Evolutionary conservation across 2,797 vertebrate species (phyloP).

Genomic region (Toxotes lorentzi): DNA sequence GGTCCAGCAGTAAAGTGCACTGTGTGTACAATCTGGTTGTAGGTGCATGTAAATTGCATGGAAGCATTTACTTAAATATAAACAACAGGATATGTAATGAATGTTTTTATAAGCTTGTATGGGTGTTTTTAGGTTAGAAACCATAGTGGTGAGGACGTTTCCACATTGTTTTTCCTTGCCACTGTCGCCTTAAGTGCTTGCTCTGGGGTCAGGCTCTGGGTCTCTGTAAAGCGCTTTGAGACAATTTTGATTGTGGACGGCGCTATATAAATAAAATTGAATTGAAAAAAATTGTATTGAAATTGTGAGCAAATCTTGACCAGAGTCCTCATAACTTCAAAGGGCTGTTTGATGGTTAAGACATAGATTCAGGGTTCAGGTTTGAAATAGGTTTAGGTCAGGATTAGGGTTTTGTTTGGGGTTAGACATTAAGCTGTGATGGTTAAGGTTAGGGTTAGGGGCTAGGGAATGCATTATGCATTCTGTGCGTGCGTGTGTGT

Average conservation of each 20-base stretch:
- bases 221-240: too few relatives aligned
- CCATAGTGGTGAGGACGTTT: background rate
- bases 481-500: background rate
- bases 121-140: background rate
- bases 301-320: background rate
- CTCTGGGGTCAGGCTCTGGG: too few relatives aligned
- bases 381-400: background rate
- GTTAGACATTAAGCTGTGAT: too few relatives aligned
- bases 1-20: constrained; percentile 5
- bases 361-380: background rate
- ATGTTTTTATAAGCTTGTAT: too few relatives aligned
- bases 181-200: too few relatives aligned
- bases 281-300: too few relatives aligned
- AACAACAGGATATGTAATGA: background rate
- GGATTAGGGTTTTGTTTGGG: too few relatives aligned
- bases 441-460: too few relatives aligned
- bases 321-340: background rate
- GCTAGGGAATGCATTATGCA: too few relatives aligned
- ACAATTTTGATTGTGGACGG: too few relatives aligned
- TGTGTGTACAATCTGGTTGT: constrained; percentile 6
- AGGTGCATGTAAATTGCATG: constrained; percentile 30
- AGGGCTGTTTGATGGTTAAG: background rate
- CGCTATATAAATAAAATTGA: too few relatives aligned
- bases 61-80: background rate
- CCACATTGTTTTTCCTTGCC: too few relatives aligned